Percentiles rank a stretch among this genome's conserved stretches.
Evolutionary conservation across 2,888 invertebrate genomes (phyloP).

Genomic region (Nomada flava): DNA sequence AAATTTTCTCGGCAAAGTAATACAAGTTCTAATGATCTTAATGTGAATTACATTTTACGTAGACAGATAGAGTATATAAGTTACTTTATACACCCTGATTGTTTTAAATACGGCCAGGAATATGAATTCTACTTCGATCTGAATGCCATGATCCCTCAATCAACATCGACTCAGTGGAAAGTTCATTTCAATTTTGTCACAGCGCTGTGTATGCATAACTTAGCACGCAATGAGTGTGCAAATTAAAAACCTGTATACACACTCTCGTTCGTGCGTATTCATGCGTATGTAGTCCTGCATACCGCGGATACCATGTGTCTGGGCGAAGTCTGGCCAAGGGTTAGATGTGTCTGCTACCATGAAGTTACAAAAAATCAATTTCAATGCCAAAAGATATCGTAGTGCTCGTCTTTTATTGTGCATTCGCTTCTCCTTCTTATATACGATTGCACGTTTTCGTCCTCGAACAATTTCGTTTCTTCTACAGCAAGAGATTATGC

Average conservation of each 20-base stretch:
- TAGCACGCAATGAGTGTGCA: conserved; percentile 45
- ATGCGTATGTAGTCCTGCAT: conserved; percentile 31
- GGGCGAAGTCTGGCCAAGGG: conserved; percentile 42
- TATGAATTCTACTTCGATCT: conserved; percentile 23
- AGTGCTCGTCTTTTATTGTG: conserved; percentile 4
- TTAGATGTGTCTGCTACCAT: conserved; percentile 32
- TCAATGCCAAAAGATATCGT: conserved; percentile 16
- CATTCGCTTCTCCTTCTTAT: background rate
- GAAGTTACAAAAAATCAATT: conserved; percentile 37
- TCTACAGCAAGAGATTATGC: conserved; percentile 6
- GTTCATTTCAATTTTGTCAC: conserved; percentile 40
- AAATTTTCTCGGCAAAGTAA: too few species aligned
- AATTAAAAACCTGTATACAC: conserved; percentile 37
- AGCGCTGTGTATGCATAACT: conserved; percentile 20
- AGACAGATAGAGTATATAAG: too few species aligned
- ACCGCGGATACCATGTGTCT: conserved; percentile 31
- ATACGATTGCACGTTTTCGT: background rate
- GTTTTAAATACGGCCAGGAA: background rate
- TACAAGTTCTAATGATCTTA: too few species aligned
- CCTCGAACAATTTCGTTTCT: conserved; percentile 18
- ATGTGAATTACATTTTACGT: too few species aligned
- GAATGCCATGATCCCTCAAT: conserved; percentile 11
- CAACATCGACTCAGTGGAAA: conserved; percentile 24
- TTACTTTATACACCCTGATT: too few species aligned
- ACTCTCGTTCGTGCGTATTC: conserved; percentile 17